A percentile compares a stretch with the other conserved stretches of the same genome.
Conservation (phyloP, 2,888 invertebrate species). For the Synanthedon vespiformis region DNA sequence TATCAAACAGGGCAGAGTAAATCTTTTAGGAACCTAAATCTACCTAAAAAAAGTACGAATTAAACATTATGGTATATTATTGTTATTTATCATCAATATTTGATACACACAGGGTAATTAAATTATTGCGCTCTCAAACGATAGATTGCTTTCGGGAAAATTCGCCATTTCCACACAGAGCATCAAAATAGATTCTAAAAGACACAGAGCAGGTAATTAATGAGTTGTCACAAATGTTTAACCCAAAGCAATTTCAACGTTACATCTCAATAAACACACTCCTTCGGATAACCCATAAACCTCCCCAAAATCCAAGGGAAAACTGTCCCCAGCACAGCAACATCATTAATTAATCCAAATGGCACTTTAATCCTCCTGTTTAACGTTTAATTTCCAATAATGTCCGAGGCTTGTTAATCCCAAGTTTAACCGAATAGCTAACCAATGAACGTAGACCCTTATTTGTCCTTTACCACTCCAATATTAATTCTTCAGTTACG, state of each 20-base stretch:
- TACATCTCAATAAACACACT: constrained; percentile 9
- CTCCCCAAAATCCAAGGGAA: constrained; percentile 9
- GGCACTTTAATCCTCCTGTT: constrained; percentile 33
- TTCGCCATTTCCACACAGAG: no score
- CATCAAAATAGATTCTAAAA: no score
- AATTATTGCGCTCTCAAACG: no score
- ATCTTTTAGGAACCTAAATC: no score
- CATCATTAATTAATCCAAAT: constrained; percentile 36
- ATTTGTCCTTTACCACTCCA: constrained; percentile 7
- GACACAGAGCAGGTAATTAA: no score
- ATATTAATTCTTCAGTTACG: background rate
- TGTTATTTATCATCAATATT: no score
- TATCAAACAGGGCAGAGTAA: no score
- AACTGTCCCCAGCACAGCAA: constrained; percentile 7
- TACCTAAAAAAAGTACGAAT: no score
- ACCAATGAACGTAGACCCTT: constrained; percentile 31
- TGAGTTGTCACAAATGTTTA: background rate
- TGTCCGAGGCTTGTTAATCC: constrained; percentile 21
- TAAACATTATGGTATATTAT: no score
- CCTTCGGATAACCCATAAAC: constrained; percentile 5
- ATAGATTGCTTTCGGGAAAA: no score
- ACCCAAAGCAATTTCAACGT: background rate
- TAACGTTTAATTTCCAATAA: constrained; percentile 45
- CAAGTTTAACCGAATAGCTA: constrained; percentile 3
- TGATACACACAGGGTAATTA: no score